Evolutionary conservation across 2,888 invertebrate genomes (phyloP).

Genomic region (Diabrotica balteata): DNA sequence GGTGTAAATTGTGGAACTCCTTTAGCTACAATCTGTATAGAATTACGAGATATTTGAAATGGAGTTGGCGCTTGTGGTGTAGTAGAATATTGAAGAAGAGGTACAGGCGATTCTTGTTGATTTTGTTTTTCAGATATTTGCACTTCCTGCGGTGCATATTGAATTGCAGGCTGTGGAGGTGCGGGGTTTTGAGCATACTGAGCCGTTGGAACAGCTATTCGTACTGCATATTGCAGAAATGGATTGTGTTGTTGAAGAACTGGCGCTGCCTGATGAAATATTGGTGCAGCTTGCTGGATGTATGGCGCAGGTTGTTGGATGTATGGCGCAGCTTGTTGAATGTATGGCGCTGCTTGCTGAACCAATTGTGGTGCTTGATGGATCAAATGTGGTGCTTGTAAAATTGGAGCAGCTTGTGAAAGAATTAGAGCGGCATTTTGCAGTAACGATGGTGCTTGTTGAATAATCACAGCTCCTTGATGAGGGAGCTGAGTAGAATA

Average conservation of each 20-base stretch:
- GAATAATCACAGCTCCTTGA: neutral
- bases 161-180: too few species aligned
- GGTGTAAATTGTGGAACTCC: neutral
- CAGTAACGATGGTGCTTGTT: neutral
- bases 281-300: neutral
- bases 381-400: neutral
- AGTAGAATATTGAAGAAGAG: neutral
- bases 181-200: too few species aligned
- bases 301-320: neutral
- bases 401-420: neutral
- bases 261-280: neutral
- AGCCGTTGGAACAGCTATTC: constrained; percentile 1
- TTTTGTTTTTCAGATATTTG: too few species aligned
- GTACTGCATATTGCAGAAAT: constrained; percentile 8
- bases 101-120: too few species aligned
- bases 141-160: too few species aligned
- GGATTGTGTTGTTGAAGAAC: neutral
- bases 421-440: neutral
- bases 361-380: neutral
- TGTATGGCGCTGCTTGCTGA: neutral
- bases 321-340: constrained; percentile 1
- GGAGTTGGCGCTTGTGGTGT: neutral
- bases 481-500: constrained; percentile 6
- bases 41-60: neutral
- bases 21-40: neutral